phyloP scores from a whole-genome alignment of 2,113 vertebrate species.

The Ammodytes dubius region DNA sequence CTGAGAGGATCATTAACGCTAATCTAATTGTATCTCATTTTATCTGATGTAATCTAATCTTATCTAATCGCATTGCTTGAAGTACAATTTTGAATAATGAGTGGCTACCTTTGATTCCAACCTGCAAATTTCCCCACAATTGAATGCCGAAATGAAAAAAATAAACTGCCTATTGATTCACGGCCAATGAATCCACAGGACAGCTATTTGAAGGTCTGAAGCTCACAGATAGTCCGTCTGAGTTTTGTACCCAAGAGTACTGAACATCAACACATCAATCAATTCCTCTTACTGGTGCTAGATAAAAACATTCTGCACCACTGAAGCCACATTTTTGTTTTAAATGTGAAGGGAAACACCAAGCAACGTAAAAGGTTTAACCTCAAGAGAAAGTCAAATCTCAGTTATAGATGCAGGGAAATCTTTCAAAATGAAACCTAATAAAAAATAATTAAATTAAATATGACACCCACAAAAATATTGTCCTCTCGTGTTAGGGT shows the following conservation, averaged over 20 bases:
- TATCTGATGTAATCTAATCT: background rate
- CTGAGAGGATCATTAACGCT: background rate
- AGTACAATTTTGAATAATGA: background rate
- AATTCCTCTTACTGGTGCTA: constrained; percentile 54
- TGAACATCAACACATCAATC: constrained; percentile 66
- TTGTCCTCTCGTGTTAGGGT: no score
- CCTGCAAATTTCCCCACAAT: background rate
- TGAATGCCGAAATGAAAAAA: constrained; percentile 18
- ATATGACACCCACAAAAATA: background rate
- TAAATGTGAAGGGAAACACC: background rate
- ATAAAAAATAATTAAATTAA: background rate
- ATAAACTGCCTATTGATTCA: constrained; percentile 76
- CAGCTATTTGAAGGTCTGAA: constrained; percentile 66
- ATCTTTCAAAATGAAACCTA: no score
- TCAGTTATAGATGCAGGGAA: background rate
- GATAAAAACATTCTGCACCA: constrained; percentile 35
- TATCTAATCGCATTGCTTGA: constrained; percentile 2
- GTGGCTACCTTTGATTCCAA: background rate
- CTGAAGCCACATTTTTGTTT: constrained; percentile 8
- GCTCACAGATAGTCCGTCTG: constrained; percentile 55
- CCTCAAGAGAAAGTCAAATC: background rate
- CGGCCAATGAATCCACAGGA: constrained; percentile 56
- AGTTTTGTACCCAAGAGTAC: constrained; percentile 53
- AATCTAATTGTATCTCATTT: background rate
- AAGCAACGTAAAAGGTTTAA: background rate